Evolutionary conservation across 2,888 invertebrate genomes (phyloP).

Genomic region (Colletes collaris): DNA sequence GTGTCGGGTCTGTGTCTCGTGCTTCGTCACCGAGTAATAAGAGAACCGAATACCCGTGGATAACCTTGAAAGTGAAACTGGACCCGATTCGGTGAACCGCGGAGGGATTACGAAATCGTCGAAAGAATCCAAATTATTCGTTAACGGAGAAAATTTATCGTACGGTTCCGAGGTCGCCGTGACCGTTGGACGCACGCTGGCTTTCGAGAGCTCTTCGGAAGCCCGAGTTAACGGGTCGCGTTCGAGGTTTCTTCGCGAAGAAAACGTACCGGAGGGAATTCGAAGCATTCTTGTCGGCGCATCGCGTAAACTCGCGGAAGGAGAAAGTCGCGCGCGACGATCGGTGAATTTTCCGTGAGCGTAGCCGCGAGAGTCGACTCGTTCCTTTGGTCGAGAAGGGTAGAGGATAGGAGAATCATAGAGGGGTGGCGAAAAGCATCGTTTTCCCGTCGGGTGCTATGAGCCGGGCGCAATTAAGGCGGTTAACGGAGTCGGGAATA

Average conservation of each 20-base stretch:
- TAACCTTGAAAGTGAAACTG: constrained; percentile 29
- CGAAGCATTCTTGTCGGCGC: too few species aligned
- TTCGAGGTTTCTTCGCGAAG: too few species aligned
- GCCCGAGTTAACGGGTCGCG: too few species aligned
- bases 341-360: not conserved
- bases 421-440: constrained; percentile 33
- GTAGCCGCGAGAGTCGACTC: not conserved
- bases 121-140: too few species aligned
- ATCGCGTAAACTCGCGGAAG: too few species aligned
- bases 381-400: not conserved
- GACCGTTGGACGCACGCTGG: too few species aligned
- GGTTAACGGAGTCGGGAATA: constrained; percentile 78
- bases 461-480: constrained; percentile 73
- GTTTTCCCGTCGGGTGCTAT: constrained; percentile 44
- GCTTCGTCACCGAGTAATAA: not conserved
- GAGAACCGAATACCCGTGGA: not conserved
- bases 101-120: not conserved
- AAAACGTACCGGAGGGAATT: too few species aligned
- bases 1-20: constrained; percentile 16
- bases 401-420: not conserved
- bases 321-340: not conserved
- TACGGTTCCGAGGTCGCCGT: too few species aligned
- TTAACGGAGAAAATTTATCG: too few species aligned
- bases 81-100: not conserved
- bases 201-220: too few species aligned